phyloP scores from a whole-genome alignment of 64 coral and sea anemone genomes.

The Orbicella faveolata region DNA sequence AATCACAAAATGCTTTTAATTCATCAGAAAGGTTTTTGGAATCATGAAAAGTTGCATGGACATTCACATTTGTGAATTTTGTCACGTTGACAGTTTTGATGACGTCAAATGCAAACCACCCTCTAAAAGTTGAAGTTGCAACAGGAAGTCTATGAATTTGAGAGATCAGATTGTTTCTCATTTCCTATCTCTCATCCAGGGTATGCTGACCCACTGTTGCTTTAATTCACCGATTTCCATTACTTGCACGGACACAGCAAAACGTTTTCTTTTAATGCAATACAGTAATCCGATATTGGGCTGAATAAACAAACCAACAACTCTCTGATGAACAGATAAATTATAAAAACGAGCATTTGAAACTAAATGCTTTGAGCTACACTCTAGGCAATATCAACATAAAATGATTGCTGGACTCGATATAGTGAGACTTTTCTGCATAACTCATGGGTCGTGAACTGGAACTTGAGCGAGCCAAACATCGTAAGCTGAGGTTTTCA shows the following conservation, averaged over 20 bases:
- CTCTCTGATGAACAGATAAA: neutral
- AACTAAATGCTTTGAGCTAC: neutral
- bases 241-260: conserved; percentile 39
- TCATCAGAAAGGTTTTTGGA: too few species aligned
- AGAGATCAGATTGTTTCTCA: neutral
- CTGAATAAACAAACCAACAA: neutral
- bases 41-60: too few species aligned
- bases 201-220: neutral
- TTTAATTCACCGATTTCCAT: neutral
- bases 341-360: neutral
- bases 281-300: neutral
- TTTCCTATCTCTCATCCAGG: neutral
- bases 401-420: neutral
- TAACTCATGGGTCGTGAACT: neutral
- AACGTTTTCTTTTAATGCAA: conserved; percentile 35
- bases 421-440: conserved; percentile 8
- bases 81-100: neutral
- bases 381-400: neutral
- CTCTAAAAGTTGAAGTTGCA: neutral
- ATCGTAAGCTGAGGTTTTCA: conserved; percentile 35
- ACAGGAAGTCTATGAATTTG: neutral
- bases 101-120: neutral
- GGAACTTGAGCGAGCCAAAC: conserved; percentile 26
- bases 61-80: too few species aligned
- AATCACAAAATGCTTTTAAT: too few species aligned